phyloP scores from a whole-genome alignment of 2,888 invertebrate genomes.

The Heteropelma amictum region DNA sequence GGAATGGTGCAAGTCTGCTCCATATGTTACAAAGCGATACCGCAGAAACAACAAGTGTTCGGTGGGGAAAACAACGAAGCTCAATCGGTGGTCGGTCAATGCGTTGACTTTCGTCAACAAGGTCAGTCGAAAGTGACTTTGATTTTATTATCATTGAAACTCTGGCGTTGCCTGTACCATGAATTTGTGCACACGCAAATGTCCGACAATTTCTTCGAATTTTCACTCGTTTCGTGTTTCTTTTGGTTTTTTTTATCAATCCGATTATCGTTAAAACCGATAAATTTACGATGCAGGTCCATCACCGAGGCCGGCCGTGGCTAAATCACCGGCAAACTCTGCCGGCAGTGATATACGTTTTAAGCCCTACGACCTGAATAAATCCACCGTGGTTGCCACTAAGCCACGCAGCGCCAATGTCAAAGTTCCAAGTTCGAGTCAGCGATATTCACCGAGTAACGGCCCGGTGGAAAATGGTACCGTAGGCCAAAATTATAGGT shows the following conservation, averaged over 20 bases:
- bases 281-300: constrained; percentile 61
- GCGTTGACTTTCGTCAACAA: constrained; percentile 71
- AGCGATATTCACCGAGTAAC: constrained; percentile 73
- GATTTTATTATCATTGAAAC: neutral
- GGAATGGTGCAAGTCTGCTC: constrained; percentile 94
- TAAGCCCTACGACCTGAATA: constrained; percentile 81
- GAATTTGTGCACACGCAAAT: too few relatives aligned
- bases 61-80: constrained; percentile 82
- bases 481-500: constrained; percentile 79
- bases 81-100: constrained; percentile 69
- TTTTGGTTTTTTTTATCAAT: too few relatives aligned
- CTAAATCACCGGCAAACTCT: constrained; percentile 80
- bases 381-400: constrained; percentile 74
- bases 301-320: constrained; percentile 78
- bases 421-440: constrained; percentile 72
- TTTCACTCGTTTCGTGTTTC: too few relatives aligned
- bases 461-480: constrained; percentile 73
- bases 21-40: constrained; percentile 90
- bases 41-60: constrained; percentile 87
- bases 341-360: constrained; percentile 81
- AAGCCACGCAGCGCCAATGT: constrained; percentile 78
- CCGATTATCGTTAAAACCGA: too few relatives aligned
- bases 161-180: too few relatives aligned
- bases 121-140: constrained; percentile 49
- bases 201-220: too few relatives aligned